phyloP scores from a whole-genome alignment of 2,888 invertebrate genomes.

The Chrysolina oricalcia region DNA sequence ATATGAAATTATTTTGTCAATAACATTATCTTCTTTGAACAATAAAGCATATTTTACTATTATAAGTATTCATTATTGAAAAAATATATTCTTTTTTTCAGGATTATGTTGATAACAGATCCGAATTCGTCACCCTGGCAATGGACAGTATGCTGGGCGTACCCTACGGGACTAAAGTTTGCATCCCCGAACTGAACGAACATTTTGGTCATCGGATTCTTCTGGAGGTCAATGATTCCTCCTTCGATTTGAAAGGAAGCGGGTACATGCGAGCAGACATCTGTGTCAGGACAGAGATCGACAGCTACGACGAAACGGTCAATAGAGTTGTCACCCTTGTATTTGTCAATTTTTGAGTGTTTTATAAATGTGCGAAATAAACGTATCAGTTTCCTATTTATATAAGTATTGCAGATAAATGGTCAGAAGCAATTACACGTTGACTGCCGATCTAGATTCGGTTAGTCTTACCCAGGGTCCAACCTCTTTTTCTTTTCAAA shows the following conservation, averaged over 20 bases:
- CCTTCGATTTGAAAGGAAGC: slow-evolving; percentile 67
- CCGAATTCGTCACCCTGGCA: slow-evolving; percentile 71
- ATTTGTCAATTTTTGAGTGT: slow-evolving; percentile 54
- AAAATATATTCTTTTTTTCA: slow-evolving; percentile 60
- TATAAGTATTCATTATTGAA: too few species aligned
- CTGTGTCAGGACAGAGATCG: slow-evolving; percentile 73
- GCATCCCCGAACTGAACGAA: slow-evolving; percentile 73
- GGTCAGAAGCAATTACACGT: too few species aligned
- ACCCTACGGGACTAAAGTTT: slow-evolving; percentile 71
- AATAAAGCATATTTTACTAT: too few species aligned
- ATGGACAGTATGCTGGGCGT: slow-evolving; percentile 71
- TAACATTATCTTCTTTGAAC: too few species aligned
- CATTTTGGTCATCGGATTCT: slow-evolving; percentile 72
- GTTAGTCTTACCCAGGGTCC: too few species aligned
- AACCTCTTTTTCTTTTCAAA: too few species aligned
- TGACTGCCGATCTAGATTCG: too few species aligned
- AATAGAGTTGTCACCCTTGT: slow-evolving; percentile 71
- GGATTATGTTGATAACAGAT: slow-evolving; percentile 73
- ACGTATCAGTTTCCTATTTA: background rate
- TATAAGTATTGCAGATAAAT: too few species aligned
- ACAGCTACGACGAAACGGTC: slow-evolving; percentile 73
- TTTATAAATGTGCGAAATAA: background rate
- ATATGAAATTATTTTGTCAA: too few species aligned
- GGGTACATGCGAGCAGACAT: slow-evolving; percentile 72
- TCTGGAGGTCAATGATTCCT: slow-evolving; percentile 72